phyloP scores from a whole-genome alignment of 2,113 vertebrate genomes.

The Laterallus jamaicensis region DNA sequence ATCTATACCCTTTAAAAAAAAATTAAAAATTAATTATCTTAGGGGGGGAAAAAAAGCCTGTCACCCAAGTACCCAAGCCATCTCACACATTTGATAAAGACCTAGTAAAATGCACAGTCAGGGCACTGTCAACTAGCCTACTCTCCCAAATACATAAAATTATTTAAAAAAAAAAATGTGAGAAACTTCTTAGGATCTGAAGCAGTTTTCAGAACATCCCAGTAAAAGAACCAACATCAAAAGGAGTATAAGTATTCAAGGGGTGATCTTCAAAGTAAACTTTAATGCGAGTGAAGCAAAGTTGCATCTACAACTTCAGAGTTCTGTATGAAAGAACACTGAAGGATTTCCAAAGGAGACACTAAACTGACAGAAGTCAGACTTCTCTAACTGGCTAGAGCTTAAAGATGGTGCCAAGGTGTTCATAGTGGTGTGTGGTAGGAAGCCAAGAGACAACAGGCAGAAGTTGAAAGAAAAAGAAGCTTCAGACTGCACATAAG shows the following conservation, averaged over 20 bases:
- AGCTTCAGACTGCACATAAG: background rate
- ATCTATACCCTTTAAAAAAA: background rate
- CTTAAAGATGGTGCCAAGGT: background rate
- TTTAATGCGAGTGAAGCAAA: background rate
- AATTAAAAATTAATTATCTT: background rate
- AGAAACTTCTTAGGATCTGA: background rate
- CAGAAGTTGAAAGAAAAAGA: background rate
- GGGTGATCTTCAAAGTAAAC: background rate
- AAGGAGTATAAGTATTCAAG: background rate
- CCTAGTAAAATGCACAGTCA: background rate
- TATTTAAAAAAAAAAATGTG: background rate
- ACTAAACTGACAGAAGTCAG: background rate
- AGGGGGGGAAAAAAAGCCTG: background rate
- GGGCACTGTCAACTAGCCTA: background rate
- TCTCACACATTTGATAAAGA: background rate
- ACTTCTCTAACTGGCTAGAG: background rate
- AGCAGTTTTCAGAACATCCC: background rate
- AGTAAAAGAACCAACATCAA: background rate
- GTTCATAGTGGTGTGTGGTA: fast-evolving
- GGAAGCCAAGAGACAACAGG: background rate
- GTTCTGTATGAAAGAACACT: background rate
- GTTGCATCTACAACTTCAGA: background rate
- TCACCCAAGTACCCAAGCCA: background rate
- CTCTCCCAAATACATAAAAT: background rate
- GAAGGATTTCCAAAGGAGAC: background rate